Percentiles rank a stretch among this genome's conserved stretches.
Conservation (phyloP, 2,797 vertebrate genomes). For the Enteromius afrohamiltoni region DNA sequence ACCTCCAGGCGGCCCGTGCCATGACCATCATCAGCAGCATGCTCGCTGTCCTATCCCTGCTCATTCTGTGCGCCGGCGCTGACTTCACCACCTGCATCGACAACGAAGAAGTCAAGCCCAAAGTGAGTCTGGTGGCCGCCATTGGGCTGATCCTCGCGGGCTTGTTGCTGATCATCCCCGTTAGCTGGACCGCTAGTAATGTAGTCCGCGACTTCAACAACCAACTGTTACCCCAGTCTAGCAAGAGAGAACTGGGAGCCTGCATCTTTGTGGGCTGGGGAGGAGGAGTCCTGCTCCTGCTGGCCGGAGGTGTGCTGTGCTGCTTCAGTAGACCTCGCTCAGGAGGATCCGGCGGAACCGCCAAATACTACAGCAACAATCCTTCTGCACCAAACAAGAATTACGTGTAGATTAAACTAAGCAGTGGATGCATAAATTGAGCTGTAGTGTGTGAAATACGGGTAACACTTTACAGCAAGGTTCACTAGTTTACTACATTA, state of each 20-base stretch:
- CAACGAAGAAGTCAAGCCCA: conserved; percentile 75
- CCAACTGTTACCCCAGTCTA: rapidly evolving
- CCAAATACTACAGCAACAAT: conserved; percentile 77
- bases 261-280: conserved; percentile 81
- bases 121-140: conserved; percentile 73
- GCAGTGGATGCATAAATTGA: background rate
- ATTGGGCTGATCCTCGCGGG: conserved; percentile 72
- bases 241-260: conserved; percentile 74
- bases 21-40: conserved; percentile 78
- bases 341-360: conserved; percentile 65
- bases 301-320: conserved; percentile 77
- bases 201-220: conserved; percentile 69
- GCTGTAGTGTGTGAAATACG: conserved; percentile 8
- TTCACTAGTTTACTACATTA: no score
- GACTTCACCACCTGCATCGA: conserved; percentile 79
- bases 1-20: conserved; percentile 78
- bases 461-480: no score
- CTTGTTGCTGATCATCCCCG: conserved; percentile 75
- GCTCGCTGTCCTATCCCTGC: conserved; percentile 67
- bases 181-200: conserved; percentile 78
- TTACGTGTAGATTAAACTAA: conserved; percentile 70
- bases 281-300: conserved; percentile 70
- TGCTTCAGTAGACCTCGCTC: conserved; percentile 74
- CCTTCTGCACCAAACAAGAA: conserved; percentile 70
- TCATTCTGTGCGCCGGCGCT: conserved; percentile 74